These are phyloP conservation scores for Condylura cristata DNA, from an alignment of 2,113 vertebrate genomes.

Conservation along the genomic window DNA sequence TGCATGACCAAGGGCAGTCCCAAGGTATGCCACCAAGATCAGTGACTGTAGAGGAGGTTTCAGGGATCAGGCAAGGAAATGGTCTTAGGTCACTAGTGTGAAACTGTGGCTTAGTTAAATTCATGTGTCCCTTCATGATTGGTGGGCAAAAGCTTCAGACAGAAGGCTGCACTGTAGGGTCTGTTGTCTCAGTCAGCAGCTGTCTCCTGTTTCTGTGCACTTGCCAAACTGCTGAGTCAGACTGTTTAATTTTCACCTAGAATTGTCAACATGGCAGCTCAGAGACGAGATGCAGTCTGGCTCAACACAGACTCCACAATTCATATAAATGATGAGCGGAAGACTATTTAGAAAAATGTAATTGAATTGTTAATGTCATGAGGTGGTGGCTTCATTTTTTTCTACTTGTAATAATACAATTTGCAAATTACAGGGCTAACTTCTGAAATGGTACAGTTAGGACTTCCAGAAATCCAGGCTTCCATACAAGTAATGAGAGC, in stretches of 20 bases:
- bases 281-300: not conserved
- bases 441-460: not conserved
- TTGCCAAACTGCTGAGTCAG: not conserved
- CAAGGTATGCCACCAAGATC: too few relatives aligned
- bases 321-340: not conserved
- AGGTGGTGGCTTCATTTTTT: not conserved
- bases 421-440: not conserved
- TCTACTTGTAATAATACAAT: not conserved
- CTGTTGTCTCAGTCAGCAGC: too few relatives aligned
- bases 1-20: too few relatives aligned
- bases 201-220: too few relatives aligned
- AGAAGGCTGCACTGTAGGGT: too few relatives aligned
- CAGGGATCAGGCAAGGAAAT: too few relatives aligned
- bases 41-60: too few relatives aligned
- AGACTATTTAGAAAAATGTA: not conserved
- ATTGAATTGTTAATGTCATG: not conserved
- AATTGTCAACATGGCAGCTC: not conserved
- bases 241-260: not conserved
- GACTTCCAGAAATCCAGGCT: not conserved
- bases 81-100: too few relatives aligned
- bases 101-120: too few relatives aligned
- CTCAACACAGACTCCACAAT: not conserved
- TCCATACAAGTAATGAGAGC: not conserved
- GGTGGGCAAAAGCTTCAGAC: too few relatives aligned
- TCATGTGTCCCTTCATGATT: too few relatives aligned